Base-by-base conservation (phyloP, 2,797 vertebrate species). In the Chiropotes sagulatus region DNA sequence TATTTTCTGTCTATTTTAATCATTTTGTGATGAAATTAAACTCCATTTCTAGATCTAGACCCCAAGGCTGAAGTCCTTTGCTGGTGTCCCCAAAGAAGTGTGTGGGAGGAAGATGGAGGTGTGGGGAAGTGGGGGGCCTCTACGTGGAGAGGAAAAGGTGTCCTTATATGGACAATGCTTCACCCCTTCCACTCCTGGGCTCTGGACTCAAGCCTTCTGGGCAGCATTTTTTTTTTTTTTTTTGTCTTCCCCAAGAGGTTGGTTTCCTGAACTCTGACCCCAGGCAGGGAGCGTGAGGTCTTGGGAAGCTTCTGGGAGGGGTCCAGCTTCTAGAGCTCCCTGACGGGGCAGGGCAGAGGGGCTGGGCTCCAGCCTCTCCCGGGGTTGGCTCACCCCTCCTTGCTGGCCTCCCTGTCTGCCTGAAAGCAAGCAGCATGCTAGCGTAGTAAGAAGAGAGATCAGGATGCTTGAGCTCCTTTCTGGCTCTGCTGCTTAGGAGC, bases 1-100 rank as follows among this genome's bases (percentile, higher is more conserved):
- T 91, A 73, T 94, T 97, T 97, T 97, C 96, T 90, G 96, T 96
- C 95, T 97, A 96, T 97, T 98, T 98, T 96, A 94, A 97, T 97
- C 97, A 96, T 95, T 88, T 97, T 93, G 96, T 94, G 93, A 96
- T 97, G 94, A 98, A 97, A 97, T 0, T 75, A 46, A 93, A 94
- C 94, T 97, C 96, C 96, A 90, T 96, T 97, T 97, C 97, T 87
- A 96, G 86, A 84, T 89, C 85, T 93, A 82, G 88, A 90, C 61
- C 93, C 85, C 85, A 94, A 86, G 97, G 93, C 90, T 85, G 26
- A 80, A 93, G 95, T 92, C 67, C 93, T 94, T 75, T 88, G 64
- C 52, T 86, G 76, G 88, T 81, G 84, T 52, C 94, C 92, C 78
- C 44, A 72, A 88, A 93, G 93, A 72, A 79, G 54, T 7, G 4